phyloP scores from a whole-genome alignment of 2,888 invertebrate species.

The Dione vanillae region DNA sequence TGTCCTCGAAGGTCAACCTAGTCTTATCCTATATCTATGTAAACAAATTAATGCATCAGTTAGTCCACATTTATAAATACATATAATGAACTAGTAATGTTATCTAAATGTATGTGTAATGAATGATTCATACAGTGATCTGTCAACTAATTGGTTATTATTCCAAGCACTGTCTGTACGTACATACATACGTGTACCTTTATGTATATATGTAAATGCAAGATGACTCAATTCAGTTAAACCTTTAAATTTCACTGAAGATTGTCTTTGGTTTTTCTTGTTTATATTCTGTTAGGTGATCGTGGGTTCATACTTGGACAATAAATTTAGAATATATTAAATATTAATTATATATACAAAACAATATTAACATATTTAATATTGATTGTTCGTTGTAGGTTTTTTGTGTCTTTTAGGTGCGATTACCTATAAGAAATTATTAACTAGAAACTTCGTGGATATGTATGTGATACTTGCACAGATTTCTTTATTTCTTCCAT shows the following conservation, averaged over 20 bases:
- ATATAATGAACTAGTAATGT: slow-evolving; percentile 17
- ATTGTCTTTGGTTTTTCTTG: neutral
- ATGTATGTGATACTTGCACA: too few species aligned
- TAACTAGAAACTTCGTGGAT: too few species aligned
- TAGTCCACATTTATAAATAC: slow-evolving; percentile 1
- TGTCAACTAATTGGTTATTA: slow-evolving; percentile 15
- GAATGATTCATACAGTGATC: slow-evolving; percentile 20
- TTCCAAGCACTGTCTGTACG: slow-evolving; percentile 5
- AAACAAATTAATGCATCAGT: neutral
- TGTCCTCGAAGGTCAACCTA: too few species aligned
- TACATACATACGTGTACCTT: neutral
- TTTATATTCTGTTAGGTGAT: neutral
- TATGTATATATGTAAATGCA: slow-evolving; percentile 12
- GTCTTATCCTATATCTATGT: too few species aligned
- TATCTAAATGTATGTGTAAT: slow-evolving; percentile 19
- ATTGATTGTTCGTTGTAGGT: too few species aligned
- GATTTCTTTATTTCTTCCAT: too few species aligned
- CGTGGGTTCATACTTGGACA: too few species aligned
- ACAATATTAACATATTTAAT: too few species aligned
- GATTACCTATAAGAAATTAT: too few species aligned
- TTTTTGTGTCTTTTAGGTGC: too few species aligned
- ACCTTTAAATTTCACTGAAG: neutral
- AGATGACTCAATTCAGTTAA: slow-evolving; percentile 17
- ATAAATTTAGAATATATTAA: too few species aligned
- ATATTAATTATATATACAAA: too few species aligned